Base-by-base conservation (phyloP, 2,888 invertebrate genomes). In the Drosophila limbata region DNA sequence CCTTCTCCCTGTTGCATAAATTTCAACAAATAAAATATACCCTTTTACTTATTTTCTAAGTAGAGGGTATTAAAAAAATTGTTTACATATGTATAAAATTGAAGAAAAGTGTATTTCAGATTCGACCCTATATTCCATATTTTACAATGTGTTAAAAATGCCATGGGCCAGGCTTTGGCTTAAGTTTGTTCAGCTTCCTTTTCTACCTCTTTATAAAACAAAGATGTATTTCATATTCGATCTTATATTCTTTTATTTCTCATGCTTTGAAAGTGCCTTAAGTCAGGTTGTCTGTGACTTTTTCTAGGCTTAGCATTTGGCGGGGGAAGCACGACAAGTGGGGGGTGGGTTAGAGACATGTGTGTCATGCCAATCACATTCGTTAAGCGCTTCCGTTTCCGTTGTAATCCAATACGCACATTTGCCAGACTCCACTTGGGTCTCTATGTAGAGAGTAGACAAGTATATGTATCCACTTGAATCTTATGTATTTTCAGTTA, bases 361-460 rank as follows among this genome's bases (percentile, higher is more conserved):
- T 61, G 61, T 71, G 60, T 70, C 53, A 60, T 63, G 51, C 31
- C 48, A 52, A 79, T 57, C 51, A 48, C 39, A 55, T 40, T 44
- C 45, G 63, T 53, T 67, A 62, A 56, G 65, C 64, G 21, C 62
- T 77, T 77, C 80, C 77, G 80, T 64, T 77, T 79, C 80, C 77
- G 80, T 25, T 79, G 77, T 61, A 77, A 77, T 63, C 42, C 45
- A 77, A 77, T 79, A 76, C 64, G 37, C 63, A 51, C 33, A 40
- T 31, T 28, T 10, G 25, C 11, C 17, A 28, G 33, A 39, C 73
- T 73, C 42, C 74, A 55, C 33, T 56, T 56, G n/a, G 17, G 13
- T 17, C 8, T 50, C 31, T 44, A 11, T 40, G 31, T 5, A n/a
- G 15, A 21, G 11, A 9, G 10, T 31, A 47, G 47, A 4, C 21